A percentile compares a stretch with the other conserved stretches of the same genome.
These are phyloP conservation scores for Medauroidea extradentata DNA, from an alignment of 1,140 invertebrate species.

Conservation along the genomic window DNA sequence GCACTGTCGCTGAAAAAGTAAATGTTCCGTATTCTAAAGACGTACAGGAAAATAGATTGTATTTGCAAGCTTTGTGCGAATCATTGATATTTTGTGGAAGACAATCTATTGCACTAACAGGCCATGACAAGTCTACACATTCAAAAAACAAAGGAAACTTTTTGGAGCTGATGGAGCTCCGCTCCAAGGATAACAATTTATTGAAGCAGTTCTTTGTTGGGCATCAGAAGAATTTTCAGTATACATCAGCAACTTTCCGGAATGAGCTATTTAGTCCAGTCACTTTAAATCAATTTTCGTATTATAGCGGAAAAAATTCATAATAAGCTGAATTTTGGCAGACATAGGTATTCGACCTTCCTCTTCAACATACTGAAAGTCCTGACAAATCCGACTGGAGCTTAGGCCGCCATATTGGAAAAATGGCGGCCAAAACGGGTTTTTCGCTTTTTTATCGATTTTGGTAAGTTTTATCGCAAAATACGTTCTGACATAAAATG, in stretches of 20 bases:
- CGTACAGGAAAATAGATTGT: conserved; percentile 1
- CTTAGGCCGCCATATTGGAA: no score
- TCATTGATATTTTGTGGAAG: conserved; percentile 7
- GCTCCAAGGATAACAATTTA: neutral
- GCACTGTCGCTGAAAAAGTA: neutral
- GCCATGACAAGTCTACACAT: conserved; percentile 1
- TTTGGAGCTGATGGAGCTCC: conserved; percentile 3
- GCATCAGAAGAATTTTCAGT: conserved; percentile 8
- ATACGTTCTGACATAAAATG: no score
- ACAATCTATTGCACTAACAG: conserved; percentile 6
- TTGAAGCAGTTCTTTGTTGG: neutral
- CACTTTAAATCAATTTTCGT: no score
- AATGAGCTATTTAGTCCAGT: conserved; percentile 3
- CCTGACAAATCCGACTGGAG: no score
- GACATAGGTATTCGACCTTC: no score
- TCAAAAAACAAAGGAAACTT: conserved; percentile 7
- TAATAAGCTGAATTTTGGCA: no score
- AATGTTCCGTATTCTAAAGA: neutral
- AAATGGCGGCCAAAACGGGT: no score
- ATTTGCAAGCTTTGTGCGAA: neutral
- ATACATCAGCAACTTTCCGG: neutral
- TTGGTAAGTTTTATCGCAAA: no score
- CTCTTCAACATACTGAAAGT: no score
- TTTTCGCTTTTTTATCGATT: no score
- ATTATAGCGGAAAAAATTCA: no score